phyloP scores from a whole-genome alignment of 2,888 invertebrate species.

The Macrophya annulata region DNA sequence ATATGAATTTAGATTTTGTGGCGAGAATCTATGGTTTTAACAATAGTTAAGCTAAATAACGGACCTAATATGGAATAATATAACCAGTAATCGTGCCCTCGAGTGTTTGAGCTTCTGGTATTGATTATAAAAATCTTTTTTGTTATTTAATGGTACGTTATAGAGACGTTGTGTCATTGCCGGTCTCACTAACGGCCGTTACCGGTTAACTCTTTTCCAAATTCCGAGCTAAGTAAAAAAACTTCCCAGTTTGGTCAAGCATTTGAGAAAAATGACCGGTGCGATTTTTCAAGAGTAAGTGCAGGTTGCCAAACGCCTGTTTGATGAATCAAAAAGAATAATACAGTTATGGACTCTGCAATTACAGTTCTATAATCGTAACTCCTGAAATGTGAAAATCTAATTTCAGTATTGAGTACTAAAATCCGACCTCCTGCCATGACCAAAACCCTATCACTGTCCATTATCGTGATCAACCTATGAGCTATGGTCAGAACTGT shows the following conservation, averaged over 20 bases:
- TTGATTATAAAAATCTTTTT: background rate
- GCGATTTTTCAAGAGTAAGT: conserved; percentile 83
- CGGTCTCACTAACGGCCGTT: background rate
- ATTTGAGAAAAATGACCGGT: conserved; percentile 85
- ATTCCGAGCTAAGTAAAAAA: conserved; percentile 60
- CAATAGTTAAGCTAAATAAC: background rate
- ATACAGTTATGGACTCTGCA: background rate
- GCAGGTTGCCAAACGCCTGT: conserved; percentile 87
- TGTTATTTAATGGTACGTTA: background rate
- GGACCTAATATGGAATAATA: background rate
- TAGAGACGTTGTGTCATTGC: background rate
- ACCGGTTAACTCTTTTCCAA: background rate
- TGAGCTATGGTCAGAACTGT: conserved; percentile 89
- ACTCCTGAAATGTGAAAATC: background rate
- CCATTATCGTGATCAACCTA: conserved; percentile 95
- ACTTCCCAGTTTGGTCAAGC: conserved; percentile 86
- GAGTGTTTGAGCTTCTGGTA: background rate
- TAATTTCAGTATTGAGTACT: conserved; percentile 68
- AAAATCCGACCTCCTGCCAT: conserved; percentile 91
- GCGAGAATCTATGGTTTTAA: background rate
- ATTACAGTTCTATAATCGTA: background rate
- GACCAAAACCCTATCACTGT: conserved; percentile 93
- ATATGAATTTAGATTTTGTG: background rate
- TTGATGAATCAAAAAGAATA: conserved; percentile 21
- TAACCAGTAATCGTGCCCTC: background rate